Conservation (phyloP, 2,888 invertebrate genomes). For the Gymnoscelis rufifasciata region DNA sequence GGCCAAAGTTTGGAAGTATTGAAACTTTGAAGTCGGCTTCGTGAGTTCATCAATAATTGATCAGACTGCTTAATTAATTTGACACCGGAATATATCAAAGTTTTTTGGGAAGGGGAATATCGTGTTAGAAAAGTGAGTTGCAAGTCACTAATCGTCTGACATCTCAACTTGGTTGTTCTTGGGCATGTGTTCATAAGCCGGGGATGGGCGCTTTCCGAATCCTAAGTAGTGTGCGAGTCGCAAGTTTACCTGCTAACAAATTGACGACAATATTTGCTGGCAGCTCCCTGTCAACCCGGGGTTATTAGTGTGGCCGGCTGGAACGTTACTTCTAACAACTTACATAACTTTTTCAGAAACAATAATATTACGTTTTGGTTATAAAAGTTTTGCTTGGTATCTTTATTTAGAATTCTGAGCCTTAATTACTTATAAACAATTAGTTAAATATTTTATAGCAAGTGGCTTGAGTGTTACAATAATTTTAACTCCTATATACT, state of each 20-base stretch:
- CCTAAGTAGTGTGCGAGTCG: constrained; percentile 56
- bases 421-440: too few relatives aligned
- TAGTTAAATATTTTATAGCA: too few relatives aligned
- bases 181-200: constrained; percentile 66
- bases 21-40: constrained; percentile 24
- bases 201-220: constrained; percentile 57
- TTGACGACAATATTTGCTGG: constrained; percentile 72
- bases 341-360: constrained; percentile 25
- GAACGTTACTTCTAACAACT: constrained; percentile 29
- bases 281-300: constrained; percentile 57
- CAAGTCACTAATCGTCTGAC: constrained; percentile 67
- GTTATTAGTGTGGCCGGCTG: constrained; percentile 54
- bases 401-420: too few relatives aligned
- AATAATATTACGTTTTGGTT: constrained; percentile 10
- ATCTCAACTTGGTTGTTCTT: constrained; percentile 73
- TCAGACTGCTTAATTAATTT: constrained; percentile 30
- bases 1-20: constrained; percentile 28
- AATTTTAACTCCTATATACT: too few relatives aligned
- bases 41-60: constrained; percentile 31
- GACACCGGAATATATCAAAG: constrained; percentile 1
- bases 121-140: constrained; percentile 51
- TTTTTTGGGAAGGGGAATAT: constrained; percentile 38
- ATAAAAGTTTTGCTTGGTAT: constrained; percentile 13
- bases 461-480: too few relatives aligned
- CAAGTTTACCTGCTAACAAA: constrained; percentile 63